Conservation (phyloP, 1,140 invertebrate species). For the Zaprionus davidi region DNA sequence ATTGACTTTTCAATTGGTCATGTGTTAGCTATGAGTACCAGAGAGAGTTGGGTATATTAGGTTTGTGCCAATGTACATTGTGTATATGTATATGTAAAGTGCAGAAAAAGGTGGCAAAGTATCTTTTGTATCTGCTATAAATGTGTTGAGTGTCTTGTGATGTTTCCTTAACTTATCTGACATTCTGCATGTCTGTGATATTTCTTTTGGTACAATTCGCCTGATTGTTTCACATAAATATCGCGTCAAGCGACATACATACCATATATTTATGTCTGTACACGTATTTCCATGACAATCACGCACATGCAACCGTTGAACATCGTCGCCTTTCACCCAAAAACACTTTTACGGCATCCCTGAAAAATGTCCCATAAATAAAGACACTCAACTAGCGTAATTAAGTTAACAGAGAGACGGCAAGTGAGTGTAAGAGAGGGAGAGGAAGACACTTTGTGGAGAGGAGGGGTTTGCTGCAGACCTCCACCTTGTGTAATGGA, state of each 20-base stretch:
- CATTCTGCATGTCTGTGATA: not conserved
- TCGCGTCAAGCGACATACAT: not conserved
- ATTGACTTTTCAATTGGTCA: not conserved
- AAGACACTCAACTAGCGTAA: constrained; percentile 28
- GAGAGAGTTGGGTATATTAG: not conserved
- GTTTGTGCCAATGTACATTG: not conserved
- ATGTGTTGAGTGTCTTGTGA: not conserved
- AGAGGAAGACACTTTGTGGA: not conserved
- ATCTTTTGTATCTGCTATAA: too few relatives aligned
- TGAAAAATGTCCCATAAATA: constrained; percentile 44
- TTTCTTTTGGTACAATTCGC: constrained; percentile 6
- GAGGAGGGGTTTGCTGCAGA: not conserved
- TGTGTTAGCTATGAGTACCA: not conserved
- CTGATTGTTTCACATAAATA: constrained; percentile 42
- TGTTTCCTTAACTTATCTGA: not conserved
- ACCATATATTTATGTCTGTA: not conserved
- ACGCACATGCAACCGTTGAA: constrained; percentile 42
- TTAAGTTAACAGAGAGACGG: constrained; percentile 18
- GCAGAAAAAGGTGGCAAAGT: not conserved
- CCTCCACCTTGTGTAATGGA: constrained; percentile 21
- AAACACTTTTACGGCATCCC: constrained; percentile 52
- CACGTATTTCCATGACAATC: constrained; percentile 44
- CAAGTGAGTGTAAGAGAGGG: not conserved
- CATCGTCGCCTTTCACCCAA: constrained; percentile 46
- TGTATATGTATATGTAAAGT: not conserved